Base-by-base conservation (phyloP, 2,113 vertebrate species). In the Polyodon spathula region DNA sequence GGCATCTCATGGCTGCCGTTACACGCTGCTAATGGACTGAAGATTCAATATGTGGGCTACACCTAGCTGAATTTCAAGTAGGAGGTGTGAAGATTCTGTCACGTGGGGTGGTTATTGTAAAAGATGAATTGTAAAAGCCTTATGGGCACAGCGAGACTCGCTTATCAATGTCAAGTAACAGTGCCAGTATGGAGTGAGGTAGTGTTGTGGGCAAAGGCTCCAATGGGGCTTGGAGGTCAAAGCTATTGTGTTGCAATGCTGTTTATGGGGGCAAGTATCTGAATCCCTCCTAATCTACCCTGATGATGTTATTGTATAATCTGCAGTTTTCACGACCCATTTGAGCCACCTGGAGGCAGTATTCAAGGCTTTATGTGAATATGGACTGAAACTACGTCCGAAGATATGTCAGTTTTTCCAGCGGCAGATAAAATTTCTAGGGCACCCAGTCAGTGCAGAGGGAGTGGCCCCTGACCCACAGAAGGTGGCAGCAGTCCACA, bases 391-490 rank as follows among this genome's bases (percentile, higher is more conserved):
- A 4, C 56, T 58, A 14, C 11, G 16, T 6, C 56, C 56, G 7
- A 37, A 12, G n/a, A 58, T 14, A n/a, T 58, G 56, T 42, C n/a
- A 58, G 12, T n/a, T 58, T 8, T 42, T 58, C 56, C 56, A 58
- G 37, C 7, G 37, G 27, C 37, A 58, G 37, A 16, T 58, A 14
- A 3, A 38, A 3, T 58, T 58, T 15, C 16, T 58, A 16, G 56
- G 56, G 10, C 56, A 58, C 17, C 10, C 17, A 6, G 40, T 58
- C 56, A 58, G 56, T 38, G 12, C 11, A 16, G 37, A 58, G 27
- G 56, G 56, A 10, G 40, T 58, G 5, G 56, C n/a, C 15, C 37
- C 56, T 37, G 56, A 58, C 37, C 37, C 56, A 42, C 10, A 38
- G 12, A 55, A 55, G 54, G 56, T 58, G 56, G 1, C 27, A 12